Evolutionary conservation across 2,797 vertebrate species (phyloP), one percentile per base, ranked within the genome.

Genomic region (Oryzias dopingdopingensis): DNA sequence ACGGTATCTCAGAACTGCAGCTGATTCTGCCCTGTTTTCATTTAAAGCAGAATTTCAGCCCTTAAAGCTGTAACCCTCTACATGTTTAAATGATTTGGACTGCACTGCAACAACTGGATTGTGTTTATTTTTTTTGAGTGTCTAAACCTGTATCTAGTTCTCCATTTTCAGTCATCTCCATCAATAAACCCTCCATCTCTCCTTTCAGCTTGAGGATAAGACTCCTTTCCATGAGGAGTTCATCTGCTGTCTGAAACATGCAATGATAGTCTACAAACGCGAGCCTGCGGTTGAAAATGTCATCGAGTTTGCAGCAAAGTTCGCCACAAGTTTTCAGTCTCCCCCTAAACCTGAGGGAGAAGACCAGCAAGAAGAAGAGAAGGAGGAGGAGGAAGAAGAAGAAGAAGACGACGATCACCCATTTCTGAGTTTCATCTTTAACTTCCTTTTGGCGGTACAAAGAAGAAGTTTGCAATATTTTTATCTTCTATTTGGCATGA

Each of bases 401-500:
- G 20, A 85, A 0, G 87, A 83, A 0, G 84, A 86, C 1, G 89
- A 91, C 0, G 86, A 96, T 55, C 91, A 91, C 74, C 92, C 89
- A 1, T 90, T 98, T 84, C 78, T 98, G 74, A 94, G 90, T 82
- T 94, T 90, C 52, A 83, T 98, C 66, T 94, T 98, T 77, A 93
- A 90, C 75, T 99, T 98, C 78, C 87, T 99, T 4, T 89, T 99
- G 72, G 82, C 96, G 95, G 97, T 99, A 94, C 22, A 6, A 49
- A 47, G 6, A 37, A 32, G 2, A 37, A 37, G 3, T 13, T 37
- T 8, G 2, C 6, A 4, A 29, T 37, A 12, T 37, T 37, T 37
- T 12, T 13, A 12, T 37, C 10, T 3, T 32, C 7, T 29, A 29
- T 29, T 29, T 29, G 32, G 32, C 2, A 37, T 37, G 10, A 37